A percentile compares a stretch with the other conserved stretches of the same genome.
phyloP scores from a whole-genome alignment of 2,113 vertebrate species.

The Morone chrysops region DNA sequence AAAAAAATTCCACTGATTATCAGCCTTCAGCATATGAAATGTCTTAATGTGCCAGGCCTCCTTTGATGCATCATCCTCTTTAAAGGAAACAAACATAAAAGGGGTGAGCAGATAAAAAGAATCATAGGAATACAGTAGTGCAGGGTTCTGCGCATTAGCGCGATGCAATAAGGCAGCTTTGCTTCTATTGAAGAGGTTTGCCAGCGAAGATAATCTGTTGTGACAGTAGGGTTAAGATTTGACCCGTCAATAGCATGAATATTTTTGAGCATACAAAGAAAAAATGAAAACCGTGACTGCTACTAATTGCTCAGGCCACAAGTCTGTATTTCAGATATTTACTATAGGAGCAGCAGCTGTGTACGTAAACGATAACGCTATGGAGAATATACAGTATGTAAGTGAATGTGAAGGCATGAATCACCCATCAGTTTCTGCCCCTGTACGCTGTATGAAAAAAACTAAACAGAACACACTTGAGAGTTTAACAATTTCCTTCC shows the following conservation, averaged over 20 bases:
- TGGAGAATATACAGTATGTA: not conserved
- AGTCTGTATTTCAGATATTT: not conserved
- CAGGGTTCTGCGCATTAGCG: slow-evolving; percentile 30
- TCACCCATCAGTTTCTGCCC: not conserved
- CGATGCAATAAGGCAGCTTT: slow-evolving; percentile 48
- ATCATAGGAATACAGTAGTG: slow-evolving; percentile 54
- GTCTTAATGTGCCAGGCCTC: slow-evolving; percentile 49
- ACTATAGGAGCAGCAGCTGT: not conserved
- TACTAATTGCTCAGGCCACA: slow-evolving; percentile 57
- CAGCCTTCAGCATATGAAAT: slow-evolving; percentile 59
- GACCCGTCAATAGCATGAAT: slow-evolving; percentile 57
- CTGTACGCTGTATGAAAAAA: not conserved
- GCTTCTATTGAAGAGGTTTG: slow-evolving; percentile 57
- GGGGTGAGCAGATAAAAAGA: slow-evolving; percentile 21
- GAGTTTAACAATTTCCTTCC: not conserved
- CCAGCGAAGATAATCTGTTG: slow-evolving; percentile 64
- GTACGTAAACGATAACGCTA: slow-evolving; percentile 4
- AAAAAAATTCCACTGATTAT: slow-evolving; percentile 43
- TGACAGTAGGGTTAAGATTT: slow-evolving; percentile 68
- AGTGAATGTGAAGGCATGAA: not conserved
- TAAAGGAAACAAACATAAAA: slow-evolving; percentile 65
- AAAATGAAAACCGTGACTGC: slow-evolving; percentile 54
- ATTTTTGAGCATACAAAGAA: slow-evolving; percentile 50
- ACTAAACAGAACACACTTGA: not conserved
- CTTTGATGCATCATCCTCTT: slow-evolving; percentile 61